phyloP scores from a whole-genome alignment of 2,888 invertebrate genomes.

The Polydesmus complanatus region DNA sequence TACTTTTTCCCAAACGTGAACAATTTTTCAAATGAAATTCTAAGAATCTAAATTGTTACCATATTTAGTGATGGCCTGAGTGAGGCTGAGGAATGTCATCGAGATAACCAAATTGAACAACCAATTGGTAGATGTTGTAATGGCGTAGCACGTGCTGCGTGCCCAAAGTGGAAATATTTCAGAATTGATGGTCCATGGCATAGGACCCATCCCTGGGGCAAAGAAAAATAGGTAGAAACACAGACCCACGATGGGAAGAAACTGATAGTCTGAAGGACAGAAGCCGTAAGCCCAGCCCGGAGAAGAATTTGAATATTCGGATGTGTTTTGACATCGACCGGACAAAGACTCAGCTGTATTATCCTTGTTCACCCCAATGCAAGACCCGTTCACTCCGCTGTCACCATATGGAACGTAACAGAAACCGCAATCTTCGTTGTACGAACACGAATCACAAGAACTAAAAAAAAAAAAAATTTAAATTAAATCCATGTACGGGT shows the following conservation, averaged over 20 bases:
- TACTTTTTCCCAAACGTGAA: too few species aligned
- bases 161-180: slow-evolving; percentile 43
- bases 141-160: slow-evolving; percentile 35
- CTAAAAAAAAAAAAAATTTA: slow-evolving; percentile 21
- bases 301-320: slow-evolving; percentile 10
- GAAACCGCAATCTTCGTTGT: slow-evolving; percentile 35
- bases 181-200: slow-evolving; percentile 43
- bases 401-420: slow-evolving; percentile 28
- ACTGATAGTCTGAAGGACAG: slow-evolving; percentile 34
- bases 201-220: slow-evolving; percentile 40
- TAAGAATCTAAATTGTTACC: too few species aligned
- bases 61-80: slow-evolving; percentile 33
- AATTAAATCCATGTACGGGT: background rate
- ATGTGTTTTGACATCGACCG: slow-evolving; percentile 27
- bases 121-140: slow-evolving; percentile 40
- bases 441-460: slow-evolving; percentile 35
- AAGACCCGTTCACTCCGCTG: slow-evolving; percentile 28
- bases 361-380: slow-evolving; percentile 25
- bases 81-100: slow-evolving; percentile 37
- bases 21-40: too few species aligned
- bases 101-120: slow-evolving; percentile 39
- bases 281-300: slow-evolving; percentile 33
- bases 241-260: slow-evolving; percentile 35
- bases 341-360: slow-evolving; percentile 26
- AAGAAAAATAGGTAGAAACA: slow-evolving; percentile 37